These are phyloP conservation scores for Sinocyclocheilus anshuiensis DNA, from an alignment of 2,113 vertebrate species.

Conservation along the genomic window DNA sequence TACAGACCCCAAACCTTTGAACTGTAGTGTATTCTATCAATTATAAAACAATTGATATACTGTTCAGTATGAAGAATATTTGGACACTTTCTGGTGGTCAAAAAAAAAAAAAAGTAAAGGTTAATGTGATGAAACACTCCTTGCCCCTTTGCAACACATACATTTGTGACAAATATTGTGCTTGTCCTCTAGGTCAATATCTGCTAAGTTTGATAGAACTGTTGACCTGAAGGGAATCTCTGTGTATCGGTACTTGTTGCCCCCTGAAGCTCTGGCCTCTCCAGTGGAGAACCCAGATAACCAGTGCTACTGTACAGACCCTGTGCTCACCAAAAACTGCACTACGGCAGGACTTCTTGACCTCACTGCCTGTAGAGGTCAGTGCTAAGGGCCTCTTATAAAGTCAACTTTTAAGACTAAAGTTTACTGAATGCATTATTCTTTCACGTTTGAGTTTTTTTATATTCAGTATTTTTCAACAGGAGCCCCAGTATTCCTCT, in stretches of 20 bases:
- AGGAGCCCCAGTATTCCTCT: slow-evolving; percentile 85
- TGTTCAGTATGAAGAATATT: background rate
- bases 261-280: slow-evolving; percentile 78
- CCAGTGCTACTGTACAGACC: slow-evolving; percentile 82
- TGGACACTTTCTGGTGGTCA: too few relatives aligned
- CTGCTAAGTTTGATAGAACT: slow-evolving; percentile 72
- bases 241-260: slow-evolving; percentile 84
- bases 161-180: background rate
- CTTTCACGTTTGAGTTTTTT: background rate
- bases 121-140: background rate
- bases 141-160: background rate
- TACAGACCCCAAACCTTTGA: background rate
- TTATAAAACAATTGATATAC: background rate
- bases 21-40: background rate
- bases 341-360: slow-evolving; percentile 82
- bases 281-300: slow-evolving; percentile 81
- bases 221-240: slow-evolving; percentile 82
- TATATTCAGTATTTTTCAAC: slow-evolving; percentile 25
- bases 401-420: background rate
- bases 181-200: slow-evolving; percentile 82
- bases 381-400: background rate
- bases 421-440: background rate
- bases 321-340: slow-evolving; percentile 76
- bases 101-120: too few relatives aligned
- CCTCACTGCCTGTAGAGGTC: slow-evolving; percentile 78